Evolutionary conservation across 2,888 invertebrate species (phyloP), one percentile per base, ranked within the genome.

Genomic region (Uropetala carovei): DNA sequence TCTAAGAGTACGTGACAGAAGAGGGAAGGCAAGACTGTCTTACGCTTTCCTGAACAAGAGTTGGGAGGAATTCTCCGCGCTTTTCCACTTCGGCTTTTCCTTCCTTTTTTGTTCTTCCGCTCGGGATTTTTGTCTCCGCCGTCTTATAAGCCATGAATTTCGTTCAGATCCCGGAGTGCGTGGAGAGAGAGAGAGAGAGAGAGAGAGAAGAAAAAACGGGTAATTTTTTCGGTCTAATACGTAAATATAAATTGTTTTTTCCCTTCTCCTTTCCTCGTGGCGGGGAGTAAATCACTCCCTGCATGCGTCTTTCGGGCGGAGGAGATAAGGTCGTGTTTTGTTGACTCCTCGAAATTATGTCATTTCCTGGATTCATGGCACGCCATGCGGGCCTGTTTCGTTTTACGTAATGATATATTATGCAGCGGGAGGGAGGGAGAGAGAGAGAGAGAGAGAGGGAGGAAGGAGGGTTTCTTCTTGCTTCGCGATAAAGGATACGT

Each of bases 351-450:
- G 89, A 89, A 89, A 89, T 89, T 89, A 64, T 89, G 89, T 89
- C 64, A 64, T 89, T 89, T 89, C 89, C 64, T 64, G 89, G 64
- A 89, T 89, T 89, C 89, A 89, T 89, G 89, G 89, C 64, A 64
- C 89, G 89, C 89, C 89, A 89, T 64, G 89, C 64, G 89, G 43
- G 89, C 43, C 89, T 64, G 43, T 89, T 89, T 89, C 89, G 89
- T 89, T 89, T 89, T 64, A 64, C 64, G 60, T 89, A 89, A 89
- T 89, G 89, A 89, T 89, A 89, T 89, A 89, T 89, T 89, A 89
- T 64, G 43, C 64, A 30, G 89, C 18, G 84, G 18, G 13, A 0
- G 8, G 43, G 56, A n/a, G 18, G 43, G 16, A 64, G 64, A n/a
- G 64, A n/a, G 14, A 3, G 16, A 3, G 1, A 64, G n/a, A 56